These are phyloP conservation scores for Anas platyrhynchos DNA, from an alignment of 2,113 vertebrate species.

Conservation along the genomic window DNA sequence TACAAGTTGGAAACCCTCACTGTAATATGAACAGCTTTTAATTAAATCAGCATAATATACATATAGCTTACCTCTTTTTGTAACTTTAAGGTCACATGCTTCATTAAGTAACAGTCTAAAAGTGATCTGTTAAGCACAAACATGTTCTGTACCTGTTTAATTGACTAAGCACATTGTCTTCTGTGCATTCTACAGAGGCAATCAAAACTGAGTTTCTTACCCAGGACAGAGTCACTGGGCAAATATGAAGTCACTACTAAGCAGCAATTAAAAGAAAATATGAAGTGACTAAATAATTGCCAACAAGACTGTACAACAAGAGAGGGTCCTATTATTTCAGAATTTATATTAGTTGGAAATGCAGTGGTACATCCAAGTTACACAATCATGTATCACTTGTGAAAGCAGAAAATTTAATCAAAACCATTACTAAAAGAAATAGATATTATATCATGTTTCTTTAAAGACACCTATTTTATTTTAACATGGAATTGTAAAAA, in stretches of 20 bases:
- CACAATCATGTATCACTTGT: neutral
- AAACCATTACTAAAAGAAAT: neutral
- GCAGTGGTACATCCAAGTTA: neutral
- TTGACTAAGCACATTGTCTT: neutral
- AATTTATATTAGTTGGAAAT: neutral
- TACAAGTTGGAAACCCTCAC: neutral
- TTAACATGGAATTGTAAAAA: neutral
- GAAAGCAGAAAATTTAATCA: slow-evolving; percentile 20
- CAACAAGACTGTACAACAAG: neutral
- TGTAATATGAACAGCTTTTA: neutral
- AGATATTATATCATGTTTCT: neutral
- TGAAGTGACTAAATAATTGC: neutral
- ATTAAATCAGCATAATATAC: neutral
- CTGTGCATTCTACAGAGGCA: neutral
- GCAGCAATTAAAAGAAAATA: neutral
- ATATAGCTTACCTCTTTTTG: neutral
- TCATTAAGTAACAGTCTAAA: neutral
- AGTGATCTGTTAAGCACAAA: neutral
- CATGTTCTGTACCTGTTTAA: neutral
- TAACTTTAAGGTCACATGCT: neutral
- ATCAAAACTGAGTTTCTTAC: neutral
- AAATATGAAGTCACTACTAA: neutral
- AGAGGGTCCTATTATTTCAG: neutral
- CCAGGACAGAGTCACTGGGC: neutral
- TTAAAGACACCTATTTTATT: neutral